Evolutionary conservation across 2,797 vertebrate genomes (phyloP).

Genomic region (Psittacula echo): DNA sequence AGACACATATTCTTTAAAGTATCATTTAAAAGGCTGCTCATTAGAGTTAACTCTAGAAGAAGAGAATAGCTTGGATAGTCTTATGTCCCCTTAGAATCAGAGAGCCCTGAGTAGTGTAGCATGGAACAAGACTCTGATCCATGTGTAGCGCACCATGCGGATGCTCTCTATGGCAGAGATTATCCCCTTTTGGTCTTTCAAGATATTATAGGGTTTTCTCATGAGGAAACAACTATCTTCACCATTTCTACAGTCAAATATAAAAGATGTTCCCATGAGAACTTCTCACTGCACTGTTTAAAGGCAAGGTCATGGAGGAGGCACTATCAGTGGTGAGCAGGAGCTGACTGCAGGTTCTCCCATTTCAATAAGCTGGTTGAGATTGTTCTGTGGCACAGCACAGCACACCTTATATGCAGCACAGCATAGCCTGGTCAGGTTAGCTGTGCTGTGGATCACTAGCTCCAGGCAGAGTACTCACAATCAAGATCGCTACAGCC

Average conservation of each 20-base stretch:
- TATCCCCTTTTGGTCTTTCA: neutral
- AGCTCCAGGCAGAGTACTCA: neutral
- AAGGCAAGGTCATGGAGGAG: neutral
- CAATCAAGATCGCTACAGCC: neutral
- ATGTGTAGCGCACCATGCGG: neutral
- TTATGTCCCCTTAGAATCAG: neutral
- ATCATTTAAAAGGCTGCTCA: neutral
- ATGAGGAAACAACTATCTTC: neutral
- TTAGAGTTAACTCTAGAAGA: neutral
- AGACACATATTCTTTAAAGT: neutral
- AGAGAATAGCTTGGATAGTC: neutral
- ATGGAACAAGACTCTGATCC: neutral
- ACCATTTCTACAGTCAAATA: neutral
- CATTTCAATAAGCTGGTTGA: neutral
- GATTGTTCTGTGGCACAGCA: neutral
- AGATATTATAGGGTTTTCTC: neutral
- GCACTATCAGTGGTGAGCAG: neutral
- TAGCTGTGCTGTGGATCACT: neutral
- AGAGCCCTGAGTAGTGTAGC: neutral
- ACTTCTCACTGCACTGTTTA: neutral
- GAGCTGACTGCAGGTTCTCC: neutral
- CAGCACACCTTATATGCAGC: neutral
- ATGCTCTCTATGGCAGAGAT: neutral
- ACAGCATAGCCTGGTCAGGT: rapidly evolving
- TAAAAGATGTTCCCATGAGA: neutral